Conservation (phyloP, 2,888 invertebrate genomes). For the Pristionchus fissidentatus region DNA sequence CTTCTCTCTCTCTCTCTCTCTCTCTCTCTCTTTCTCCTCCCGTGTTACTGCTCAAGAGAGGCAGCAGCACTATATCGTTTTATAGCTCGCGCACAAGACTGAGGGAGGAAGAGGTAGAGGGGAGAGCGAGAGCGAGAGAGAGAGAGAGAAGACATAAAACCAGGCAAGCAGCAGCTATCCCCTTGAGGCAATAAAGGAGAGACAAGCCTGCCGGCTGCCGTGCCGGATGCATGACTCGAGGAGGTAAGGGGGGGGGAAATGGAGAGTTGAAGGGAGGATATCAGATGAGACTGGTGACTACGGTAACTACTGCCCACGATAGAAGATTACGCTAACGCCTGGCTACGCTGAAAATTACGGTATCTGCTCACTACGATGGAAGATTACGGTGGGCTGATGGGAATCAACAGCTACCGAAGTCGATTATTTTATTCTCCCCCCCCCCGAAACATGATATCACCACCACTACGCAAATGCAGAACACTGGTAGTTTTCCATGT, state of each 20-base stretch:
- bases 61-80: no score
- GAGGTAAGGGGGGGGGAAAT: not conserved
- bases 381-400: no score
- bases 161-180: constrained; percentile 19
- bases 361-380: no score
- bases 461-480: no score
- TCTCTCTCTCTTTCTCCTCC: not conserved
- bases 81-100: not conserved
- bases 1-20: not conserved
- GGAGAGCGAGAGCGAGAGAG: not conserved
- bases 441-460: no score
- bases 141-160: constrained; percentile 29
- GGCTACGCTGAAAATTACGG: no score
- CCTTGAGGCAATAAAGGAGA: constrained; percentile 23
- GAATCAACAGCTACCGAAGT: no score
- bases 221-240: not conserved
- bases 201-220: not conserved
- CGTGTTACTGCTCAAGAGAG: not conserved
- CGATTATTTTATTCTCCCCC: no score
- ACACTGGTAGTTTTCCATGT: no score
- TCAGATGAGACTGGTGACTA: not conserved
- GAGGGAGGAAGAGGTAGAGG: not conserved
- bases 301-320: not conserved
- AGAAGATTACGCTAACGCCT: no score
- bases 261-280: constrained; percentile 17